These are phyloP conservation scores for Nasua narica DNA, from an alignment of 2,797 vertebrate genomes.

Conservation along the genomic window DNA sequence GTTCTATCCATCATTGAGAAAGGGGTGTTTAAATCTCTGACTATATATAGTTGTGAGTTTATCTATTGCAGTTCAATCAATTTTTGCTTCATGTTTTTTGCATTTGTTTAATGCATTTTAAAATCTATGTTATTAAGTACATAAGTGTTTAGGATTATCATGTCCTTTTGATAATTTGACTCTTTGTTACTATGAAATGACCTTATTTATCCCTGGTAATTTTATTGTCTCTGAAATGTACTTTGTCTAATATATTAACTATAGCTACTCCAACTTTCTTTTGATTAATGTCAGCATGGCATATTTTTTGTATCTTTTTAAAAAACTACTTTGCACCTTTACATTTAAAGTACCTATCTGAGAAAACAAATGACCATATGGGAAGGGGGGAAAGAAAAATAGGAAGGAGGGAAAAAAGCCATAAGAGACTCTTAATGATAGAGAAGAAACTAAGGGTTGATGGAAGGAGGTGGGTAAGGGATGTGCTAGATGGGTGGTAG, in stretches of 20 bases:
- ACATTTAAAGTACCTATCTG: not conserved
- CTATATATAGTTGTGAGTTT: not conserved
- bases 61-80: not conserved
- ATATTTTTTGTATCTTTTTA: not conserved
- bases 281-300: not conserved
- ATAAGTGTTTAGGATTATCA: not conserved
- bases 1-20: not conserved
- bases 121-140: not conserved
- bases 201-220: not conserved
- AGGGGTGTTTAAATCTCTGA: not conserved
- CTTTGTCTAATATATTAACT: not conserved
- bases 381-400: not conserved
- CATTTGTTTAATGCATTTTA: not conserved
- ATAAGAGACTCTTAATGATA: not conserved
- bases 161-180: not conserved
- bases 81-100: not conserved
- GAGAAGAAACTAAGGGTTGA: not conserved
- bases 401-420: not conserved
- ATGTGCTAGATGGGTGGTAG: not conserved
- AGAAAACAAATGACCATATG: not conserved
- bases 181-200: not conserved
- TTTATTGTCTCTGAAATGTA: not conserved
- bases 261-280: not conserved
- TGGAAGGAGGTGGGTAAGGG: not conserved
- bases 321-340: not conserved